Evolutionary conservation across 64 coral and sea anemone genomes (phyloP), one percentile per base, ranked within the genome.

Genomic region (Platygyra sinensis): DNA sequence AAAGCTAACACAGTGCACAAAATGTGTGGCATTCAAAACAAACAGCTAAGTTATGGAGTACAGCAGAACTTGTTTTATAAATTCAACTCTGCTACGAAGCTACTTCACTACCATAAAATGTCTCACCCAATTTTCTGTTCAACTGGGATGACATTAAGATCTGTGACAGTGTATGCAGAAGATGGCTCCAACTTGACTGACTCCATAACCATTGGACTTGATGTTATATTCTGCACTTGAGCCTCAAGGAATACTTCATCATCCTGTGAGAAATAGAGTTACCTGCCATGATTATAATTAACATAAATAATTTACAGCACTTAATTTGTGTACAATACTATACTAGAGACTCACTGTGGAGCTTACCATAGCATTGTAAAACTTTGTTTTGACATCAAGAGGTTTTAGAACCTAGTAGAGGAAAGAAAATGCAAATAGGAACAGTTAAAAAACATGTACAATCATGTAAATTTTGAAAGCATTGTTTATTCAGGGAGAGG

Each of bases 201-300:
- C 31, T 99, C 94, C 97, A 99, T 99, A 15, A 95, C 94, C 76
- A 99, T 89, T 19, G 97, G 94, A 73, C 91, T 99, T 38, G 94
- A 85, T 10, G 97, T 99, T 79, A 99, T 99, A 67, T 99, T 99
- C 67, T 99, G 97, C 14, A 99, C 97, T 91, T 99, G 97, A 20
- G 93, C 94, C 61, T 99, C 97, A 78, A 99, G 63, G 57, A 93
- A 99, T 59, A 96, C 91, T 64, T 77, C 72, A 86, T 99, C 94
- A 90, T 95, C 91, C 97, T 98, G 80, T 46, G 14, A 38, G 10
- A 9, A 80, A n/a, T 31, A 15, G 67, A 80, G 19, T 75, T 69
- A 86, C 7, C 15, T 83, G 32, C 18, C 75, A 77, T 46, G 42
- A 46, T 46, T 46, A 46, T 46, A 46, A 46, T 7, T 46, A 46